Evolutionary conservation across 2,797 vertebrate genomes (phyloP).

Genomic region (Cyclura pinguis): DNA sequence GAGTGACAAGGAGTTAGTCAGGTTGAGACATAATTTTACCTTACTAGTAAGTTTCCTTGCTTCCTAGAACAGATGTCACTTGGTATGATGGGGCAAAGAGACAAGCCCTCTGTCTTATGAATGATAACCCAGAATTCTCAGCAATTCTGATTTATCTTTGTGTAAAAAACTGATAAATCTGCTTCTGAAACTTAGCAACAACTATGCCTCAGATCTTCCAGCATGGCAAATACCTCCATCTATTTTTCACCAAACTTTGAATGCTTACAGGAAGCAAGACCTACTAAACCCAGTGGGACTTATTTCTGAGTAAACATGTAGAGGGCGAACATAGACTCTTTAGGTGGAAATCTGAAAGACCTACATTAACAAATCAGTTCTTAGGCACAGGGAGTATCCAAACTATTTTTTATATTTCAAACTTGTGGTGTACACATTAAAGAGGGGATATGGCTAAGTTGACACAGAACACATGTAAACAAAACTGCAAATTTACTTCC

Average conservation of each 20-base stretch:
- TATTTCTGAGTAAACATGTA: background rate
- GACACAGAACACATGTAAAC: background rate
- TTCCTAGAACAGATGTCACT: no score
- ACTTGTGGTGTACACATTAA: background rate
- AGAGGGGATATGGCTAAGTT: background rate
- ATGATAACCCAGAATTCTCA: no score
- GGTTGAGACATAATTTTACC: no score
- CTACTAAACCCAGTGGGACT: background rate
- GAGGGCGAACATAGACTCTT: background rate
- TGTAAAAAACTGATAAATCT: background rate
- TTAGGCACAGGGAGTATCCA: background rate
- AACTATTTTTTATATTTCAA: background rate
- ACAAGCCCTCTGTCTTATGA: no score
- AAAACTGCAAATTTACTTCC: background rate
- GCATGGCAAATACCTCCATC: background rate
- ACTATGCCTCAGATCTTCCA: background rate
- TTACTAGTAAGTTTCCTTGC: no score
- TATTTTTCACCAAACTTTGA: background rate
- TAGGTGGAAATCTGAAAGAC: background rate
- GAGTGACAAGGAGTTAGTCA: no score
- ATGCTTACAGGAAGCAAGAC: background rate
- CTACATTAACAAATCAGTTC: background rate
- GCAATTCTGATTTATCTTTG: no score
- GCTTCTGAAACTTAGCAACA: background rate
- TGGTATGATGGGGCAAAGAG: no score